Evolutionary conservation across 1,140 invertebrate genomes (phyloP), one percentile per base, ranked within the genome.

Genomic region (Eumeta japonica): DNA sequence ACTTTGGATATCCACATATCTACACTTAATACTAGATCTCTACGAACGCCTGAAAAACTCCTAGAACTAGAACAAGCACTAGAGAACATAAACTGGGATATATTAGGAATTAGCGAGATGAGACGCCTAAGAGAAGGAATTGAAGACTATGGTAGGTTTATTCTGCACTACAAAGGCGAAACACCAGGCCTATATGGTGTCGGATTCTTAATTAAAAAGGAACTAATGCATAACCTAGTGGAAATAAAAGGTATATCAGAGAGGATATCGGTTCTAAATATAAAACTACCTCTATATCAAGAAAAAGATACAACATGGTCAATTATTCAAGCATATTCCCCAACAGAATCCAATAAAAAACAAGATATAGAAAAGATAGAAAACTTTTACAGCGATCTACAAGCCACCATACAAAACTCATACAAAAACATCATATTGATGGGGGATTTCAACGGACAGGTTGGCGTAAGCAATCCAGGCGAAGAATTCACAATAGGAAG

Each of bases 131-230:
- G 34, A 15, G 35, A 43, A 18, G 14, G 16, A 34, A 43, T 38
- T 5, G 13, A 32, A 43, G 13, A 43, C 18, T 12, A 38, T 14
- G 16, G 33, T 3, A 16, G 35, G 4, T 38, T 28, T 17, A 2
- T 37, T 16, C 20, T 28, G 1, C 34, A 18, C 19, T 19, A 34
- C 19, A 34, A 33, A 28, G 31, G 31, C 16, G 24, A 18, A 34
- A 34, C 11, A 12, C 12, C 9, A 28, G 41, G 41, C 9, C n/a
- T 17, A 15, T 34, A 43, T 20, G 41, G 41, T 2, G 41, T 43
- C 10, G 41, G 41, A 7, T 43, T 43, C 18, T 5, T 43, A 11
- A 13, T 43, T 4, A 38, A 38, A 34, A 37, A 34, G 16, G 2
- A 19, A 2, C 11, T 12, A 3, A 29, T 12, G 15, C 10, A 43